Base-by-base conservation (phyloP, 2,888 invertebrate genomes). In the Chymomyza procnemis region DNA sequence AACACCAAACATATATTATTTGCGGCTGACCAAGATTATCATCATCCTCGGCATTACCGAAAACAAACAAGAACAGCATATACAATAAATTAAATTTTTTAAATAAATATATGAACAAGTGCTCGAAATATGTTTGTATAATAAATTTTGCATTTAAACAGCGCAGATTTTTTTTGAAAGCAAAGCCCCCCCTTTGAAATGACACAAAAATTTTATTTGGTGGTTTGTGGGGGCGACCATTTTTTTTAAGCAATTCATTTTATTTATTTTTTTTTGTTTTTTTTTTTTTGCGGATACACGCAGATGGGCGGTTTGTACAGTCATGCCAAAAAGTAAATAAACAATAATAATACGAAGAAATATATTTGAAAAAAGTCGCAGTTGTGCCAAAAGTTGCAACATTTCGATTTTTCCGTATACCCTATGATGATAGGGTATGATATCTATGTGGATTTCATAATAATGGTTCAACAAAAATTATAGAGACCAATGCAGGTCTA, bases 21-120 rank as follows among this genome's bases (percentile, higher is more conserved):
- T 84, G 80, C 56, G 80, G 80, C 79, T 80, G 66, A 73, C 79
- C 79, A 77, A 78, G 78, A 78, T 73, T 12, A 41, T 41, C 34
- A 41, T 5, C 34, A 26, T 26, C 26, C 4, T 12, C 12, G 30
- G 30, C 30, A 26, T 26, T 8, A 19, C 6, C 14, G 6, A 16
- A 1, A 18, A n/a, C n/a, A 50, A 50, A 19, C 8, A 50, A 8
- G 18, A 18, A 18, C 19, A 50, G 6, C 19, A 50, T n/a, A 18
- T n/a, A n/a, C n/a, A n/a, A n/a, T 50, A 9, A 50, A 50, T 1
- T 5, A 16, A 18, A n/a, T 50, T 18, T 50, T 6, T 50, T 16
- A 18, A 50, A 50, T 50, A 19, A 12, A 50, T 50, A 50, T 18
- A 50, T 58, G 34, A 58, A 18, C 46, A 48, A 26, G 64, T 52